Evolutionary conservation across 2,113 vertebrate species (phyloP).

Genomic region (Alectura lathami): DNA sequence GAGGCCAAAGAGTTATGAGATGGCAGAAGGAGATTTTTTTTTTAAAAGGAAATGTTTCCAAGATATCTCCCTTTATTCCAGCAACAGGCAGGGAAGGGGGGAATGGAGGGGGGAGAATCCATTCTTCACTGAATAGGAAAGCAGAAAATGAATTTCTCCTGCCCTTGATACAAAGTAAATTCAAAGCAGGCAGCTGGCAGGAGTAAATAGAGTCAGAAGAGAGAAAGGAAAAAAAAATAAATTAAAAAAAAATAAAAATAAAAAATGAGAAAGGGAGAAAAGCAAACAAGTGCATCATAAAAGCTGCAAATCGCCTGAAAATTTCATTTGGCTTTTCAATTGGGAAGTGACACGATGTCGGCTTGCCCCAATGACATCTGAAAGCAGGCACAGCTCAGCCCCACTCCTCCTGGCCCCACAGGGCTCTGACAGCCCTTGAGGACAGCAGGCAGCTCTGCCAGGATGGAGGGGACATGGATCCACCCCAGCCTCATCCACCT

Average conservation of each 20-base stretch:
- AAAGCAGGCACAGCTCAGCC: not conserved
- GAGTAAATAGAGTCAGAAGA: constrained; percentile 17
- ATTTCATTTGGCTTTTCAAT: constrained; percentile 65
- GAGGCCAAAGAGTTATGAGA: not conserved
- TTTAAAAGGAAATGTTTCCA: not conserved
- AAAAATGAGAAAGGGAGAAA: not conserved
- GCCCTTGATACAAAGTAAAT: constrained; percentile 51
- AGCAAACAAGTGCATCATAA: constrained; percentile 28
- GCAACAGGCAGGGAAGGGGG: not conserved
- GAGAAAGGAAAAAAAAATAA: not conserved
- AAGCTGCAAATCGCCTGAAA: constrained; percentile 22
- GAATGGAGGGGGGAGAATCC: not conserved
- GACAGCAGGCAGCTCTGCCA: not conserved
- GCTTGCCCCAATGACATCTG: not conserved
- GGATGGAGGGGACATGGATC: not conserved
- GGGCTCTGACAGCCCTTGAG: rapidly evolving
- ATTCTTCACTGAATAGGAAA: not conserved
- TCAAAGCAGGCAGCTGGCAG: constrained; percentile 57
- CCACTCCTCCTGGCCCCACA: not conserved
- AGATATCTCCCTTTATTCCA: not conserved
- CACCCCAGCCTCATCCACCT: not conserved
- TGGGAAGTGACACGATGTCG: constrained; percentile 27
- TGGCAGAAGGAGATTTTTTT: not conserved
- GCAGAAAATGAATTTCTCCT: constrained; percentile 36
- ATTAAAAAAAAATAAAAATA: not conserved